Evolutionary conservation across 2,113 vertebrate genomes (phyloP).

Genomic region (Nyctibius bracteatus): DNA sequence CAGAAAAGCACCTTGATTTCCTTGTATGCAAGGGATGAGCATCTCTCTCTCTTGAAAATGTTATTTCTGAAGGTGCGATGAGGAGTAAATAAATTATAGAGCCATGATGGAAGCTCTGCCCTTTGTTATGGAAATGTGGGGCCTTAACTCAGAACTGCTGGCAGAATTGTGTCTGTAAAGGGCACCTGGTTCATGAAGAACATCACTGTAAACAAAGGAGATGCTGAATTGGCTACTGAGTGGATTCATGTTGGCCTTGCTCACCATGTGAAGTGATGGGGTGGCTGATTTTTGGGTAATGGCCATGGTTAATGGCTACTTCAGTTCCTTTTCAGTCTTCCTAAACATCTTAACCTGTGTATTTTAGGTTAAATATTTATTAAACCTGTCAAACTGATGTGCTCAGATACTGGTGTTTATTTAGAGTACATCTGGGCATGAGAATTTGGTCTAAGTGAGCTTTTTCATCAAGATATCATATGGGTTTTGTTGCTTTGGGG

Average conservation of each 20-base stretch:
- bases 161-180: background rate
- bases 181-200: background rate
- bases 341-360: background rate
- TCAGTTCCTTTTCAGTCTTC: background rate
- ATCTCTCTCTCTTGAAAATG: background rate
- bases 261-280: background rate
- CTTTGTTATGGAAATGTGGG: background rate
- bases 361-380: no score
- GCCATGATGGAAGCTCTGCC: background rate
- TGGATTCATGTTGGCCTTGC: background rate
- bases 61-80: rapidly evolving
- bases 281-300: background rate
- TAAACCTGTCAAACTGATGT: background rate
- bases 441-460: background rate
- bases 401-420: background rate
- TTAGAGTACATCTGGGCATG: background rate
- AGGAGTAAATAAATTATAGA: background rate
- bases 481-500: no score
- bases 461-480: background rate
- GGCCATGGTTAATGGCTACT: rapidly evolving
- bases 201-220: background rate
- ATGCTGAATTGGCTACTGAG: background rate
- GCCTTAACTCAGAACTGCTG: background rate
- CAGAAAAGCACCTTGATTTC: background rate
- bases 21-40: rapidly evolving